Conservation (phyloP, 2,113 vertebrate genomes). For the Epinephelus moara region DNA sequence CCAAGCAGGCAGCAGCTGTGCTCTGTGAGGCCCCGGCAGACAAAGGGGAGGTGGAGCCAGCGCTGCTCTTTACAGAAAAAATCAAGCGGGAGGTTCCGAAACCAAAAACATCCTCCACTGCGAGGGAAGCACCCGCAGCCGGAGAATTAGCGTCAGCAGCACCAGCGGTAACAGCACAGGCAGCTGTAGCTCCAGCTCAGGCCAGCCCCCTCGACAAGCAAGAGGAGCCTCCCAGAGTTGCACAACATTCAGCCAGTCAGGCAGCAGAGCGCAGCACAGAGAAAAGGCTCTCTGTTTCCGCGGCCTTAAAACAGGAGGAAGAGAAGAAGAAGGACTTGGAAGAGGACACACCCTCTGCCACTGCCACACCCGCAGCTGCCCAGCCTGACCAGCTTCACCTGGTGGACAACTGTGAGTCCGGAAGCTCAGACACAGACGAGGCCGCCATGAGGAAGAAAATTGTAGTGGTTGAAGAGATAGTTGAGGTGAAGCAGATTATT, state of each 20-base stretch:
- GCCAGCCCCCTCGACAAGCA: constrained; percentile 77
- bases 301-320: constrained; percentile 66
- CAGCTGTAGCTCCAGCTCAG: constrained; percentile 73
- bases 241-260: constrained; percentile 78
- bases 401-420: constrained; percentile 50
- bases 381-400: constrained; percentile 59
- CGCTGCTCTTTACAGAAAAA: constrained; percentile 77
- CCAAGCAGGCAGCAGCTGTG: constrained; percentile 80
- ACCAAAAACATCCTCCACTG: constrained; percentile 83
- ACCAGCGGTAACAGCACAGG: constrained; percentile 68
- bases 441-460: constrained; percentile 85
- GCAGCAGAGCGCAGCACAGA: constrained; percentile 79
- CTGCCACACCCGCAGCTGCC: constrained; percentile 60
- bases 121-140: constrained; percentile 81
- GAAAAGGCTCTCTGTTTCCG: constrained; percentile 63
- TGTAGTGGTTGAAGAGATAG: constrained; percentile 86
- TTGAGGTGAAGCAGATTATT: constrained; percentile 83
- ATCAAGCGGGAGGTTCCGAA: constrained; percentile 84
- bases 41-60: constrained; percentile 86
- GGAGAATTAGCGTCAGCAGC: constrained; percentile 80
- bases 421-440: constrained; percentile 67
- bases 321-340: constrained; percentile 67
- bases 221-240: constrained; percentile 84
- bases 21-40: constrained; percentile 81
- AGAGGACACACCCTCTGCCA: constrained; percentile 75